These are phyloP conservation scores for Mormyrus lacerda DNA, from an alignment of 2,113 vertebrate genomes.

Conservation along the genomic window DNA sequence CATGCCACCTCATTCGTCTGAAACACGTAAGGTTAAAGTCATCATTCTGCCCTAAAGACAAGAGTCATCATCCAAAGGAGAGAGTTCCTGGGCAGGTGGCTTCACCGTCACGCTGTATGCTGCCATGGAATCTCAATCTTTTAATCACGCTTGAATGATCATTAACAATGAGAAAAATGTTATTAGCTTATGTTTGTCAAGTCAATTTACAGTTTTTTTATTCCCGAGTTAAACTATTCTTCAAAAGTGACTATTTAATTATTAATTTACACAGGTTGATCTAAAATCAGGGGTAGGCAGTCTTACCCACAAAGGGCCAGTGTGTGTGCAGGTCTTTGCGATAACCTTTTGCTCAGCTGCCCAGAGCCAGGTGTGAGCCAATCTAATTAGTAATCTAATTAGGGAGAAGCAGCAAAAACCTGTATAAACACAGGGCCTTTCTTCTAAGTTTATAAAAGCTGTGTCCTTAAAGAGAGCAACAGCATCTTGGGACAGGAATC, in stretches of 20 bases:
- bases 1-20: background rate
- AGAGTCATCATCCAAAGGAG: background rate
- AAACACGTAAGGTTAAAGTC: background rate
- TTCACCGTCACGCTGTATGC: background rate
- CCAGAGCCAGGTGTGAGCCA: background rate
- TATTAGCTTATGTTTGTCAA: background rate
- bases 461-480: background rate
- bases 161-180: background rate
- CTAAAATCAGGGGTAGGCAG: background rate
- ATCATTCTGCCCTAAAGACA: background rate
- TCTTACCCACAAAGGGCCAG: background rate
- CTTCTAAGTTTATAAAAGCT: background rate
- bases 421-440: background rate
- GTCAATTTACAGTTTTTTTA: background rate
- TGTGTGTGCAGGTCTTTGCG: background rate
- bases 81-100: background rate
- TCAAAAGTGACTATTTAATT: background rate
- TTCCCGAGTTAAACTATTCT: background rate
- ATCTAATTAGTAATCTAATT: background rate
- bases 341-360: background rate
- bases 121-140: background rate
- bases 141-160: background rate
- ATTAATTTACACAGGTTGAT: background rate
- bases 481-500: background rate
- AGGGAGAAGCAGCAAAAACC: background rate